Conservation (phyloP, 2,888 invertebrate genomes). For the Tachystola acroxantha region DNA sequence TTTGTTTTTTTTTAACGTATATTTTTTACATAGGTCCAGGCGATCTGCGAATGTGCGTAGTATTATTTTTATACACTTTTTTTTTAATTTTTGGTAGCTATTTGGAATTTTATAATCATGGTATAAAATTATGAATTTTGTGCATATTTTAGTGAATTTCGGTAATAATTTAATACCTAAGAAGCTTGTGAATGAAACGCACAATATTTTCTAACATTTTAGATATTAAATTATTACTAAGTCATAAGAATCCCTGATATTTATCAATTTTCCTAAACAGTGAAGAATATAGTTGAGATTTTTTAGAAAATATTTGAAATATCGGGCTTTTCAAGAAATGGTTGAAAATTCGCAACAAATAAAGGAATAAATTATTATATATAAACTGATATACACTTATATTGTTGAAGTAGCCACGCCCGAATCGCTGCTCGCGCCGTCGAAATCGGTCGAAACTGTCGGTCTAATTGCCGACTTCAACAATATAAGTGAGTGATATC, state of each 20-base stretch:
- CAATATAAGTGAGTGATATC: too few species aligned
- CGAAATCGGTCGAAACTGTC: too few species aligned
- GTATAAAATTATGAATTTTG: conserved; percentile 9
- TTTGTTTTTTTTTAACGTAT: conserved; percentile 11
- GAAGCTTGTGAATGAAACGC: conserved; percentile 4
- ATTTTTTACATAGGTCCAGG: conserved; percentile 17
- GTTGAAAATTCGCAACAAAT: too few species aligned
- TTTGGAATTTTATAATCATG: conserved; percentile 26
- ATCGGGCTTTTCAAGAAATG: too few species aligned
- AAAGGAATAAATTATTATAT: too few species aligned
- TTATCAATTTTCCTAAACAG: too few species aligned
- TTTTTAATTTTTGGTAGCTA: conserved; percentile 27
- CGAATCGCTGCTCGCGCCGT: too few species aligned
- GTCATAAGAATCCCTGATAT: background rate
- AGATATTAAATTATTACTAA: background rate
- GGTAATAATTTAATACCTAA: conserved; percentile 3
- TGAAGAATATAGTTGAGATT: too few species aligned
- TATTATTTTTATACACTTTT: conserved; percentile 25
- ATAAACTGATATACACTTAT: too few species aligned
- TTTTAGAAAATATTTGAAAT: too few species aligned
- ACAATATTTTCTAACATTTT: conserved; percentile 14
- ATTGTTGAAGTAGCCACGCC: too few species aligned
- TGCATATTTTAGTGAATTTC: background rate
- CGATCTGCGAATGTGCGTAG: conserved; percentile 20
- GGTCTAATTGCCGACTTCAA: too few species aligned